A percentile compares a stretch with the other conserved stretches of the same genome.
phyloP scores from a whole-genome alignment of 2,797 vertebrate species.

The Selene dorsalis region DNA sequence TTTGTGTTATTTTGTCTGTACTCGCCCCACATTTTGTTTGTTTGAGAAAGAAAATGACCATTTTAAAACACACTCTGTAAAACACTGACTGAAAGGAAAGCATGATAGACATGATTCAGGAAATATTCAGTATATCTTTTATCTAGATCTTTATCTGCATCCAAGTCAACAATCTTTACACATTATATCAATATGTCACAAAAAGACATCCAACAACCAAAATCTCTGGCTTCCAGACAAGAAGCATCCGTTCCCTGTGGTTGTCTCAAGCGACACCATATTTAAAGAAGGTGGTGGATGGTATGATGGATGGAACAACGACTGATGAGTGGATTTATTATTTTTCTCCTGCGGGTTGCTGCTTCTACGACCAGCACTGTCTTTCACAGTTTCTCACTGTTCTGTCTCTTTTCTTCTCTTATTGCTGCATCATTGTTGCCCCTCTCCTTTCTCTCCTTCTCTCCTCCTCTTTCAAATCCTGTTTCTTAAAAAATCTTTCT shows the following conservation, averaged over 20 bases:
- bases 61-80: constrained; percentile 2
- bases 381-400: neutral
- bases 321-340: constrained; percentile 58
- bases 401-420: constrained; percentile 42
- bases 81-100: constrained; percentile 50
- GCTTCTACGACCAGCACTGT: constrained; percentile 70
- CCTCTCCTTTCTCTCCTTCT: neutral
- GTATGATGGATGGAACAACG: constrained; percentile 33
- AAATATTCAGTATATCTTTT: constrained; percentile 70
- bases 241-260: constrained; percentile 75
- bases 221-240: constrained; percentile 75
- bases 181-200: constrained; percentile 80
- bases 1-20: constrained; percentile 3
- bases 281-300: constrained; percentile 70
- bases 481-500: neutral
- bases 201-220: constrained; percentile 79
- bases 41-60: neutral
- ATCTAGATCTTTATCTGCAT: constrained; percentile 75
- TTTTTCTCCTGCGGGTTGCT: constrained; percentile 60
- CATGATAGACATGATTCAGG: constrained; percentile 53
- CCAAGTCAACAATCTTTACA: constrained; percentile 73
- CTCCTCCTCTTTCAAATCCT: constrained; percentile 15
- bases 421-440: constrained; percentile 53
- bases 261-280: constrained; percentile 68
- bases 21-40: neutral